A percentile compares a stretch with the other conserved stretches of the same genome.
Conservation (phyloP, 2,888 invertebrate genomes). For the Carpatolechia fugitivella region DNA sequence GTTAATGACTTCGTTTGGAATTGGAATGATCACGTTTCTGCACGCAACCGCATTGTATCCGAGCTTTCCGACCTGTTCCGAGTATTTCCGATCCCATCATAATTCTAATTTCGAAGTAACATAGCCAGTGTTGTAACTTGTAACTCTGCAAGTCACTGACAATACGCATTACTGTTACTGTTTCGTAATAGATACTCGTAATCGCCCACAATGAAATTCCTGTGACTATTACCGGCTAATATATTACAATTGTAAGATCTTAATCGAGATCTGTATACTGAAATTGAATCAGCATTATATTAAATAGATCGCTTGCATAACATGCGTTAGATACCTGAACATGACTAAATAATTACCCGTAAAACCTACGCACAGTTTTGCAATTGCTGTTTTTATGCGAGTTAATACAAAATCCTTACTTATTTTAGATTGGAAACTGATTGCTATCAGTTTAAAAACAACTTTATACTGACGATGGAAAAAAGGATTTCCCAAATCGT, state of each 20-base stretch:
- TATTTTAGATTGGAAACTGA: too few relatives aligned
- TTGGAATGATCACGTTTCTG: slow-evolving; percentile 44
- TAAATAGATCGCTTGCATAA: not conserved
- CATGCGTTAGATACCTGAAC: not conserved
- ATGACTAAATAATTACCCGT: not conserved
- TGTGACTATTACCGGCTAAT: slow-evolving; percentile 5
- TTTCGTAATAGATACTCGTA: slow-evolving; percentile 6
- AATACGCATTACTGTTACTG: slow-evolving; percentile 3
- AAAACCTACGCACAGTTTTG: not conserved
- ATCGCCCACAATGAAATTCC: slow-evolving; percentile 11
- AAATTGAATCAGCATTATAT: slow-evolving; percentile 1
- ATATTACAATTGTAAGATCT: slow-evolving; percentile 6
- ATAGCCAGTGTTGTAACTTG: slow-evolving; percentile 13
- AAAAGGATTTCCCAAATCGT: too few relatives aligned
- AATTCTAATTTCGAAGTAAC: slow-evolving; percentile 37
- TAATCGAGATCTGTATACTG: slow-evolving; percentile 5
- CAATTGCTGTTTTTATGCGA: too few relatives aligned
- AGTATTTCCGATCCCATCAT: slow-evolving; percentile 41
- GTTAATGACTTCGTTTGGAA: slow-evolving; percentile 26
- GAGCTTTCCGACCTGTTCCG: slow-evolving; percentile 15
- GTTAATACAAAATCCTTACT: too few relatives aligned
- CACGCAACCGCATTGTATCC: slow-evolving; percentile 44
- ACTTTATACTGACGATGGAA: too few relatives aligned
- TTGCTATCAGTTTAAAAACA: too few relatives aligned
- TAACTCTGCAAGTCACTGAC: not conserved